Evolutionary conservation across 2,113 vertebrate species (phyloP), one percentile per base, ranked within the genome.

Genomic region (Pyxicephalus adspersus): DNA sequence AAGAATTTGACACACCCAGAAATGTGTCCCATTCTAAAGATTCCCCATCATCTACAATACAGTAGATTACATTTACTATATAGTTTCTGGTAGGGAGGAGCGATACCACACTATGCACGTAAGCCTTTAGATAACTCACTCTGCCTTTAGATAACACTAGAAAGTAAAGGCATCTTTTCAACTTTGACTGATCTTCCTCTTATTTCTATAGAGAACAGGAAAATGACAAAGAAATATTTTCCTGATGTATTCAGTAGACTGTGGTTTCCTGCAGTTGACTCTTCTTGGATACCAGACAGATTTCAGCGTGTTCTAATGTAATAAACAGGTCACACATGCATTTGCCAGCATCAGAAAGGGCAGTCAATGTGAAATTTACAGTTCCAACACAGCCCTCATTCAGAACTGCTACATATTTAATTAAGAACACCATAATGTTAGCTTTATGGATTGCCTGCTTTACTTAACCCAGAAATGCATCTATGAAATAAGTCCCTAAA

Each of bases 181-280:
- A 15, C 38, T 26, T 70, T 16, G 23, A 50, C 11, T 13, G 25
- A 19, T 17, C n/a, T 25, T 2, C 34, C 9, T 13, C 23, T 25
- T 26, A 51, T 26, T 67, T 67, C 4, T 13, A 67, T 50, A 19
- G n/a, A 16, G 17, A 55, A 67, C 31, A 45, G 20, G 17, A 55
- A 55, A 25, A 29, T 29, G 28, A 55, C 68, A 72, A 72, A 55
- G 67, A 23, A 28, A 72, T 54, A 72, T 20, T 72, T 72, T 72
- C 68, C 68, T 55, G 26, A 54, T 55, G 26, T 72, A 72, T 29
- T 54, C 68, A 72, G 38, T 25, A 70, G 68, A 72, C 68, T 72
- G 25, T 55, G 68, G 23, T 72, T 72, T 55, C 51, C 51, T 28
- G 68, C 23, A 5, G 8, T 23, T 54, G 68, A 26, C 29, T 55